Conservation (phyloP, 2,113 vertebrate genomes). For the Copsychus sechellarum region DNA sequence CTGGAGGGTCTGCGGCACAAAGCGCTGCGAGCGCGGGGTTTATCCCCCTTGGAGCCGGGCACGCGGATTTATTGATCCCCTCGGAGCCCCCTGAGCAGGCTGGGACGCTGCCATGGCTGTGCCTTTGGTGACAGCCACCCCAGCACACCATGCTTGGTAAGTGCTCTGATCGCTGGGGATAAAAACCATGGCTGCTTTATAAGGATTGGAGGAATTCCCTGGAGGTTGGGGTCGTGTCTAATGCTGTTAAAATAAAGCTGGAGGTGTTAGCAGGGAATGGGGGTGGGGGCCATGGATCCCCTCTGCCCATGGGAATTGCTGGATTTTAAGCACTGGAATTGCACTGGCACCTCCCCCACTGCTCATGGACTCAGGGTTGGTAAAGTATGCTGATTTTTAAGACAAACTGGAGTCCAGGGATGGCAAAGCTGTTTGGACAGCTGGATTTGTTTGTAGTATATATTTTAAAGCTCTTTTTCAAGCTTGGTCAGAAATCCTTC, state of each 20-base stretch:
- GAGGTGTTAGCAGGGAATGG: background rate
- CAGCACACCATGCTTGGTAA: slow-evolving; percentile 52
- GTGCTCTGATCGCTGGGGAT: slow-evolving; percentile 40
- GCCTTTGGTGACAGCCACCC: slow-evolving; percentile 33
- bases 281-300: background rate
- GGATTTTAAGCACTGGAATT: no score
- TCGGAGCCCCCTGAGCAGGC: background rate
- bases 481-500: background rate
- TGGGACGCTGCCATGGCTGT: background rate
- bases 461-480: background rate
- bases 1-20: background rate
- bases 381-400: background rate
- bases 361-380: background rate
- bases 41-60: no score
- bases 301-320: accelerated
- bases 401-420: background rate
- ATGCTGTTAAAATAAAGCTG: background rate
- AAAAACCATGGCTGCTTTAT: slow-evolving; percentile 46
- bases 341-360: background rate
- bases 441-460: background rate
- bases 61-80: accelerated
- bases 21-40: accelerated
- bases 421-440: background rate
- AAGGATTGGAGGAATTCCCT: background rate
- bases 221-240: background rate